phyloP scores from a whole-genome alignment of 2,797 vertebrate species.

The Acestrorhynchus altus region DNA sequence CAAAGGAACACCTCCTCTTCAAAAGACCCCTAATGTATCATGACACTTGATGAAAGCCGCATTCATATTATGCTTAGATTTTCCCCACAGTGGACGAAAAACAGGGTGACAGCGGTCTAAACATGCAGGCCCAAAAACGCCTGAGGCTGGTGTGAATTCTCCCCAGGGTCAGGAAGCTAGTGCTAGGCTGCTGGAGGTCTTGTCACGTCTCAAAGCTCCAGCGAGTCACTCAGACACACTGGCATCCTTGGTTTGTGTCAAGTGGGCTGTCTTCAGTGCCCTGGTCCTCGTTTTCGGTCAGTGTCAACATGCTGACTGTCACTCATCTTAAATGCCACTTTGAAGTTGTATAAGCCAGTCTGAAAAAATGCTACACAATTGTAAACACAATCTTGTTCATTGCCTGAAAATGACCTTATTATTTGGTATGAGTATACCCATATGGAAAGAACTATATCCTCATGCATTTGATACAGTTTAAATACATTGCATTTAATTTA shows the following conservation, averaged over 20 bases:
- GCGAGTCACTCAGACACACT: not conserved
- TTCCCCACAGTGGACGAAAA: slow-evolving; percentile 71
- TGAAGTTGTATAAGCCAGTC: slow-evolving; percentile 8
- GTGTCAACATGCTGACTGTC: slow-evolving; percentile 16
- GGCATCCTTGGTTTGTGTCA: slow-evolving; percentile 28
- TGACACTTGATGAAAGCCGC: slow-evolving; percentile 83
- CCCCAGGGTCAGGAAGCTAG: slow-evolving; percentile 60
- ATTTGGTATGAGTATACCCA: too few species aligned
- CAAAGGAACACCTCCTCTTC: slow-evolving; percentile 65
- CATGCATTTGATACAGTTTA: too few species aligned
- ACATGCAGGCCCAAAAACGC: slow-evolving; percentile 66
- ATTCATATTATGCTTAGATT: slow-evolving; percentile 77
- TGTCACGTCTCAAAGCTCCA: slow-evolving; percentile 36
- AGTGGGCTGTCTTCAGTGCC: not conserved
- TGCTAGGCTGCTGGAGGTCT: slow-evolving; percentile 54
- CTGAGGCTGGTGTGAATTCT: slow-evolving; percentile 51
- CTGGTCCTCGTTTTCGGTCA: slow-evolving; percentile 15
- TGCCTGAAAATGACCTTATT: not conserved
- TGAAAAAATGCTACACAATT: not conserved
- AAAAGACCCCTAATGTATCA: slow-evolving; percentile 71
- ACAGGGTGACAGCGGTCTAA: slow-evolving; percentile 76
- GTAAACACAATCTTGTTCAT: not conserved
- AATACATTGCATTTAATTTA: too few species aligned
- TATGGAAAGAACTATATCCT: too few species aligned
- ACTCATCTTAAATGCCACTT: not conserved